Evolutionary conservation across 2,888 invertebrate species (phyloP), one percentile per base, ranked within the genome.

Genomic region (Isoperla grammatica): DNA sequence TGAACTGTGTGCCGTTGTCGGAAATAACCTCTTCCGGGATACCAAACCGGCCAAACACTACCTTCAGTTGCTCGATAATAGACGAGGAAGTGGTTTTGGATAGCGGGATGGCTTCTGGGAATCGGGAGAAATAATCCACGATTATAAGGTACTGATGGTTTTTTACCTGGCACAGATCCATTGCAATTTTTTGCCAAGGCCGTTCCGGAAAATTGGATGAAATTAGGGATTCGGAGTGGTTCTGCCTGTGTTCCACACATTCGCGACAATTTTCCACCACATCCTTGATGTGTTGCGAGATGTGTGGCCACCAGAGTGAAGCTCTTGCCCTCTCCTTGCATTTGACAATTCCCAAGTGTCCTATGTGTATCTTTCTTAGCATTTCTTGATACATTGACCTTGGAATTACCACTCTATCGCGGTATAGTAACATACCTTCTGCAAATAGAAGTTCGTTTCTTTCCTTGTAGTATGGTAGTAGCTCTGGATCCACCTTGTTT

Each of bases 41-140:
- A 20, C 68, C 66, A 74, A 67, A 74, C 74, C 1, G 67, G 72
- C 56, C 63, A 56, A 67, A 66, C 2, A 67, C 57, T 8, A 63
- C 56, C 45, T 65, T 61, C 35, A 63, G 22, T 39, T 65, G 55
- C 37, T 39, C 29, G 57, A 60, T 29, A n/a, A 63, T 39, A 43
- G 35, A 43, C 17, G 58, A 11, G 8, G 11, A 17, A 11, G 15
- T 11, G 17, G 15, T 17, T 2, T 17, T 17, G 11, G 45, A 57
- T 23, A 65, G 48, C 15, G 56, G 56, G 23, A 62, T 62, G 15
- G 65, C 54, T 58, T 65, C 64, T 12, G 65, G 56, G 54, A 46
- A 67, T 40, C 65, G 45, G 17, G 65, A 65, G 59, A 57, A 67
- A 53, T 67, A 68, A 54, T 69, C 67, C 1, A 59, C 57, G 1